Conservation (phyloP, 2,888 invertebrate genomes). For the Cataglyphis altisquamis region DNA sequence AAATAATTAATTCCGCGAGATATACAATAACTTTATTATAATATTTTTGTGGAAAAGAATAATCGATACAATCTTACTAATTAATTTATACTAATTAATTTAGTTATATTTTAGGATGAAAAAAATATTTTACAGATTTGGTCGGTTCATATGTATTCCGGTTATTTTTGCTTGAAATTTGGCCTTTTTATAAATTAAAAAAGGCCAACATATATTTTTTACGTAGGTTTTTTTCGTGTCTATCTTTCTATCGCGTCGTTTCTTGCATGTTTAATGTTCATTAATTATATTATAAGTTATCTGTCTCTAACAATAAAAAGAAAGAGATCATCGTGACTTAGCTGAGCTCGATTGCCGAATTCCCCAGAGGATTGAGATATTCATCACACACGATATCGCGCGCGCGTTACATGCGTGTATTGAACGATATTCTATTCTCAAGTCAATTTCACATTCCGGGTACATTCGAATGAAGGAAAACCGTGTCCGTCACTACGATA, state of each 20-base stretch:
- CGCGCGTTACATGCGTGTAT: background rate
- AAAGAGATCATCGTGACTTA: slow-evolving; percentile 23
- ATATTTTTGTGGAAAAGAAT: background rate
- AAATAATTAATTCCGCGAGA: background rate
- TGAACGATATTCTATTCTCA: slow-evolving; percentile 19
- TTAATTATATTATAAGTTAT: background rate
- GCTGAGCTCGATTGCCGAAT: slow-evolving; percentile 23
- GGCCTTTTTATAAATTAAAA: background rate
- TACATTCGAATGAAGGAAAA: slow-evolving; percentile 38
- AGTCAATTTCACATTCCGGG: slow-evolving; percentile 31
- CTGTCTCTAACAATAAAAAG: background rate
- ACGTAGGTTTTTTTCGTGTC: background rate
- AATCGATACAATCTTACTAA: background rate
- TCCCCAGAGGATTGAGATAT: background rate
- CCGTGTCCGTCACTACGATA: slow-evolving; percentile 53
- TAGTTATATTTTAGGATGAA: background rate
- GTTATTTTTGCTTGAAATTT: background rate
- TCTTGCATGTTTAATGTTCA: slow-evolving; percentile 36
- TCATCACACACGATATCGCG: slow-evolving; percentile 1
- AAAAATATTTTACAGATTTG: background rate
- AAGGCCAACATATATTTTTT: background rate
- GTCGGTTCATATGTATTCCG: background rate
- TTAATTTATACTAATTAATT: no score
- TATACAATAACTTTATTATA: background rate
- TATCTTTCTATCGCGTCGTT: background rate